Evolutionary conservation across 2,797 vertebrate genomes (phyloP).

Genomic region (Muscicapa striata): DNA sequence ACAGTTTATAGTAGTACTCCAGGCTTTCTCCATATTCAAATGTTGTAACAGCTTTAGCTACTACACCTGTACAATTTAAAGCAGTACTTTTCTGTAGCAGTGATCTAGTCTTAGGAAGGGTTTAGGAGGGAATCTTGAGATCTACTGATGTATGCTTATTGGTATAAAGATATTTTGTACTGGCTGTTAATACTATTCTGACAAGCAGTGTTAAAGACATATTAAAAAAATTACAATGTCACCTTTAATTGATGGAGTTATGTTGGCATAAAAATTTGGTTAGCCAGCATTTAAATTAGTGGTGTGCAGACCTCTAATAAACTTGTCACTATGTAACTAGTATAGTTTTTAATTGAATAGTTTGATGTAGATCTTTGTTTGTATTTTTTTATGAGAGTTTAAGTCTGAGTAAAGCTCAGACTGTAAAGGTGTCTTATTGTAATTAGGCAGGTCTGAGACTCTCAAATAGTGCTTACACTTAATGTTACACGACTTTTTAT

Average conservation of each 20-base stretch:
- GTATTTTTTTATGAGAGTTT: not conserved
- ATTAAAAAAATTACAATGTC: not conserved
- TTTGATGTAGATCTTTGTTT: not conserved
- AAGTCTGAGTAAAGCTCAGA: not conserved
- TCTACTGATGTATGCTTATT: not conserved
- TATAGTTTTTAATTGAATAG: constrained; percentile 2
- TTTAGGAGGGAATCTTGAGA: not conserved
- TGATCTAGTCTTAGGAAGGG: not conserved
- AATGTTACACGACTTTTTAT: not conserved
- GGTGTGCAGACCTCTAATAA: not conserved
- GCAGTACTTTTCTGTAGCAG: not conserved
- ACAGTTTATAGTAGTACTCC: not conserved
- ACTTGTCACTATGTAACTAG: not conserved
- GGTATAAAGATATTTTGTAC: not conserved
- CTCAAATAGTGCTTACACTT: not conserved
- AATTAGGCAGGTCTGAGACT: not conserved
- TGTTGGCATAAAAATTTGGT: not conserved
- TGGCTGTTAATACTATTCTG: not conserved
- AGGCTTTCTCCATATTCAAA: not conserved
- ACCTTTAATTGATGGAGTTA: not conserved
- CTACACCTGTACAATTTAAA: not conserved
- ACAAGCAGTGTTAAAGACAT: not conserved
- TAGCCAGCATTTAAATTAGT: not conserved
- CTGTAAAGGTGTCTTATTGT: not conserved
- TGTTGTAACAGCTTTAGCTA: not conserved